phyloP scores from a whole-genome alignment of 2,113 vertebrate species.

The Aspidoscelis tigris region DNA sequence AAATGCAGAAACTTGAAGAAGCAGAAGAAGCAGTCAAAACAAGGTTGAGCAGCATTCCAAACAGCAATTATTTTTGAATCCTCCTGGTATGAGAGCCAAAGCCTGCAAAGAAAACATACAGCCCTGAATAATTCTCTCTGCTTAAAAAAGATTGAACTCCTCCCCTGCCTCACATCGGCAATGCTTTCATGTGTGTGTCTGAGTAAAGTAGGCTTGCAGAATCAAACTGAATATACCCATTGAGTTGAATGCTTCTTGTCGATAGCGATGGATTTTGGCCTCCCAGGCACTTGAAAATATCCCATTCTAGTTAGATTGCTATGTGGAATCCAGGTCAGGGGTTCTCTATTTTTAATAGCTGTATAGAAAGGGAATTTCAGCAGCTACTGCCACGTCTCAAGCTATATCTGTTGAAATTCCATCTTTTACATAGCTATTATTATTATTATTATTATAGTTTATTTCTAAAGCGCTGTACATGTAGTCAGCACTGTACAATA shows the following conservation, averaged over 20 bases:
- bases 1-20: neutral
- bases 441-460: too few relatives aligned
- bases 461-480: too few relatives aligned
- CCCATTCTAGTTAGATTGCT: neutral
- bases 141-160: neutral
- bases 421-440: too few relatives aligned
- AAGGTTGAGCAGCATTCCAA: constrained; percentile 14
- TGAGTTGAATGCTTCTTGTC: neutral
- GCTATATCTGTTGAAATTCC: too few relatives aligned
- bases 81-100: neutral
- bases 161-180: neutral
- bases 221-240: neutral
- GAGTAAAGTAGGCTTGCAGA: neutral
- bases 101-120: neutral
- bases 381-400: too few relatives aligned
- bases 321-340: too few relatives aligned
- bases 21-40: neutral
- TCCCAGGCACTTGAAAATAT: neutral
- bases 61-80: constrained; percentile 14
- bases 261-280: neutral
- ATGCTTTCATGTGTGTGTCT: neutral
- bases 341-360: too few relatives aligned
- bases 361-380: too few relatives aligned
- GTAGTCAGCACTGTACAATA: too few relatives aligned
- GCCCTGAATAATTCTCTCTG: neutral